Base-by-base conservation (phyloP, 2,113 vertebrate species). In the Mobula birostris region DNA sequence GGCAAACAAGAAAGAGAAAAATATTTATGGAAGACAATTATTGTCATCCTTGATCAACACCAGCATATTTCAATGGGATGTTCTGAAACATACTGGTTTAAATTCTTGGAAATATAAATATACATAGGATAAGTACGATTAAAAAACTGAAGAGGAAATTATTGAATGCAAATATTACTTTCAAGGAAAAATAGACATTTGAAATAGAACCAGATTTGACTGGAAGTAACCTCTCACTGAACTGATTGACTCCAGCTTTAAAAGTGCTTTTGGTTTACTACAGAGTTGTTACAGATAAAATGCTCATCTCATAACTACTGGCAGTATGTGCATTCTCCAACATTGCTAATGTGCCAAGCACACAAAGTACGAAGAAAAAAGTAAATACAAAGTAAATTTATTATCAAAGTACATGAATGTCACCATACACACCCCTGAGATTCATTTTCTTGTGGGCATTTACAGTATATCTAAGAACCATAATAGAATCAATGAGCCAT, bases 131-230 rank as follows among this genome's bases (percentile, higher is more conserved):
- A 7, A 48, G 36, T 82, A 48, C 19, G 58, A 66, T 61, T 32
- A 12, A 32, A n/a, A 61, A 90, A 68, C 29, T 66, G 15, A 29
- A 90, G 58, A 58, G 14, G 15, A 90, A n/a, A 90, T 32, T 32
- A 66, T 36, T 90, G 61, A 90, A 90, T n/a, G 19, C 63, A 66
- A 90, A 90, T 29, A 66, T 90, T 32, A 66, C 61, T 90, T 90
- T 90, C 61, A 17, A 90, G 29, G 29, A 66, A 90, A n/a, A 90
- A 19, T 90, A 66, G 63, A 66, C 5, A 66, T 90, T 66, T 66
- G 27, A 66, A 88, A 66, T 32, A 14, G 21, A 56, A 74, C 3
- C 68, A 76, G 36, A 74, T 74, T 93, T 93, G 91, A 48, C 68
- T 12, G 68, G 74, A 32, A 93, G 68, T 93, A 74, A 93, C 40